Evolutionary conservation across 2,797 vertebrate species (phyloP), one percentile per base, ranked within the genome.

Genomic region (Psittacula derbiana): DNA sequence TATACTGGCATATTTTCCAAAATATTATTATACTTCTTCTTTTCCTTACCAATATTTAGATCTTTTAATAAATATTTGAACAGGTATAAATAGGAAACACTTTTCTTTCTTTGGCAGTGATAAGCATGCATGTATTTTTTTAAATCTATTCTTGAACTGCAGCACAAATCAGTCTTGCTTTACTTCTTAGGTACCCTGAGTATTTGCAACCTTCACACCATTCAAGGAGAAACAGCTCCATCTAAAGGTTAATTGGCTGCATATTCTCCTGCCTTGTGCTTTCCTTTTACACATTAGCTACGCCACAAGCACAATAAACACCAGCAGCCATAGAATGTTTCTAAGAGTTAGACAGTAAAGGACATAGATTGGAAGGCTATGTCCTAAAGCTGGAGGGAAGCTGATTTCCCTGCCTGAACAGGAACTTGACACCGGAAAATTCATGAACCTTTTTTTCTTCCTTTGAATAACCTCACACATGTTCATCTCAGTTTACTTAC

Each of bases 181-280:
- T 62, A 64, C 28, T 94, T 82, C 72, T 44, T 40, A 70, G 64
- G 41, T n/a, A 49, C 84, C 17, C 36, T 50, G 73, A 89, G 43
- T 33, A 25, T n/a, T 44, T 49, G 38, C 46, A 53, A 28, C 10
- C 43, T 41, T 25, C 69, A 21, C 60, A 33, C 49, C 64, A 96
- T 96, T 27, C 49, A 65, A 97, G 92, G 97, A 96, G 97, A 96
- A 98, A 97, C 86, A 98, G 96, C 97, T 97, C 97, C 97, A 98
- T 83, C 98, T 98, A 98, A 96, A 96, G 97, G 96, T 47, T 41
- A 90, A 58, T 82, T 31, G 70, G 18, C 86, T 86, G 83, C 43
- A 93, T 75, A 55, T 24, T 49, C 21, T 60, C 25, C 46, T 58
- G n/a, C 28, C n/a, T 57, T 20, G 8, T 7, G 23, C 17, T 80